Evolutionary conservation across 2,797 vertebrate species (phyloP).

Genomic region (Poecilia velifera): DNA sequence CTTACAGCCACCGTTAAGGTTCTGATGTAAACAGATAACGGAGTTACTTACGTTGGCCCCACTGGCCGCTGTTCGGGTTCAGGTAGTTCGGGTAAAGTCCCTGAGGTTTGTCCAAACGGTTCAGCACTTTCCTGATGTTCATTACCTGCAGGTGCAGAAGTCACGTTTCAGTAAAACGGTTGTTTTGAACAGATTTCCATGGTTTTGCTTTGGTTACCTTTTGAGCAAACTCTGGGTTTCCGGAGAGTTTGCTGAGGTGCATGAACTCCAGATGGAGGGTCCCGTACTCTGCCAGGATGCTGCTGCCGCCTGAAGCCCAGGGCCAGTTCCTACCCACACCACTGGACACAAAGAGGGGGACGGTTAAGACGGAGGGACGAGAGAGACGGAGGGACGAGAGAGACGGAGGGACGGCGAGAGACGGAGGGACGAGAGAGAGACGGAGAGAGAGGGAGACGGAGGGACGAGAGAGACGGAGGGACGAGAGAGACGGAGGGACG

Average conservation of each 20-base stretch:
- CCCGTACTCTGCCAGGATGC: slow-evolving; percentile 97
- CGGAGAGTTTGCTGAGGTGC: slow-evolving; percentile 93
- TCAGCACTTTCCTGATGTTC: slow-evolving; percentile 95
- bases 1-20: not conserved
- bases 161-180: not conserved
- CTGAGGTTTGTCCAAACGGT: slow-evolving; percentile 94
- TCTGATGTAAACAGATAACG: not conserved
- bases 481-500: no score
- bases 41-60: slow-evolving; percentile 95
- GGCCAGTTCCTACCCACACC: slow-evolving; percentile 98
- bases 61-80: slow-evolving; percentile 98
- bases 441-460: no score
- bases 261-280: slow-evolving; percentile 97
- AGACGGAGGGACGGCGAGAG: no score
- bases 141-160: slow-evolving; percentile 83
- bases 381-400: no score
- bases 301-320: slow-evolving; percentile 98
- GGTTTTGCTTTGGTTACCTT: slow-evolving; percentile 83
- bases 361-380: not conserved
- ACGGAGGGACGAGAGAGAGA: no score
- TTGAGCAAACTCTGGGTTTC: slow-evolving; percentile 92
- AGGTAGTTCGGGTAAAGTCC: slow-evolving; percentile 98
- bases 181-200: not conserved
- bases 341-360: slow-evolving; percentile 67
- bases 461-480: no score